Evolutionary conservation across 2,797 vertebrate species (phyloP).

Genomic region (Phylloscopus collybita): DNA sequence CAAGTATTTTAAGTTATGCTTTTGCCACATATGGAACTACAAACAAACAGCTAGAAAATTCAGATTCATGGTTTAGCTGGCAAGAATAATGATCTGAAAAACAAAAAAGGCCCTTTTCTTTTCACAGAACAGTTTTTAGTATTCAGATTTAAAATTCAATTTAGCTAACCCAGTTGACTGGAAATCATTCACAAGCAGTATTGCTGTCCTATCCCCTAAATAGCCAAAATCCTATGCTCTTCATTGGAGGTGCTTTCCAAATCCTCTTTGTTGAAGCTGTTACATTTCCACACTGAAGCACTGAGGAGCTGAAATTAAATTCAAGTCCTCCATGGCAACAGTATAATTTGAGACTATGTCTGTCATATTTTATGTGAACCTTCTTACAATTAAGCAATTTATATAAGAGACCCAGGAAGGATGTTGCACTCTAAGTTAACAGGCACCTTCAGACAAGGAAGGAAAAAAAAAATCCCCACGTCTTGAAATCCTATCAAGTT

Average conservation of each 20-base stretch:
- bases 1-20: background rate
- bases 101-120: background rate
- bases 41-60: background rate
- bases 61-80: background rate
- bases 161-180: background rate
- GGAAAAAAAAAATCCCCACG: background rate
- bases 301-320: background rate
- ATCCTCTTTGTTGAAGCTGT: background rate
- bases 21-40: background rate
- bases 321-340: slow-evolving; percentile 20
- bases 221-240: background rate
- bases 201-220: background rate
- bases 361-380: slow-evolving; percentile 27
- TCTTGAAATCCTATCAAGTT: slow-evolving; percentile 9
- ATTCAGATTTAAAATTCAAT: background rate
- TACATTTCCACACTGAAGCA: background rate
- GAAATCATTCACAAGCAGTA: background rate
- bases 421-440: background rate
- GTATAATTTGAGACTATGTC: slow-evolving; percentile 16
- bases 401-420: slow-evolving; percentile 13
- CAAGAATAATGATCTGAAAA: background rate
- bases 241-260: background rate
- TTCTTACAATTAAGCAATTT: slow-evolving; percentile 38
- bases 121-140: background rate
- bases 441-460: background rate